Percentiles rank a stretch among this genome's conserved stretches.
These are phyloP conservation scores for Syngnathoides biaculeatus DNA, from an alignment of 2,113 vertebrate genomes.

Conservation along the genomic window DNA sequence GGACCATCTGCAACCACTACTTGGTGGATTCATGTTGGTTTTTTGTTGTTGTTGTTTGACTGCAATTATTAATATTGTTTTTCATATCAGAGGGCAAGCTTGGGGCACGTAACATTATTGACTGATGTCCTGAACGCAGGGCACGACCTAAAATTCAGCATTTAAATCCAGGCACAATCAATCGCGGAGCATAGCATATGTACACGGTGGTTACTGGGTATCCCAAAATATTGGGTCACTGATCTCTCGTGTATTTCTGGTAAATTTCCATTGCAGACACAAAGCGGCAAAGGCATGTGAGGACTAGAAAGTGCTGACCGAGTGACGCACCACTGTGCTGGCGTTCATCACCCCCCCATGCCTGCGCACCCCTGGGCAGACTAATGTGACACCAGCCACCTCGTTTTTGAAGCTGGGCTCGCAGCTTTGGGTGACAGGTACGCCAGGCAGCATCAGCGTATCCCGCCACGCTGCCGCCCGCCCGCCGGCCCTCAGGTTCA, in stretches of 20 bases:
- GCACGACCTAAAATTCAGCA: not conserved
- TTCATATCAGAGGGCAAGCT: constrained; percentile 20
- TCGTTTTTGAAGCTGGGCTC: constrained; percentile 54
- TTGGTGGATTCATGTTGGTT: constrained; percentile 36
- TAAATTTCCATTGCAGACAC: not conserved
- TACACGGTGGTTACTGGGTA: not conserved
- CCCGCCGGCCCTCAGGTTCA: constrained; percentile 52
- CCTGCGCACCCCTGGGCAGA: constrained; percentile 36
- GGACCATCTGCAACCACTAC: constrained; percentile 67
- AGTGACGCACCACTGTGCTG: constrained; percentile 31
- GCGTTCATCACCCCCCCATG: constrained; percentile 29
- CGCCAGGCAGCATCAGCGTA: constrained; percentile 63
- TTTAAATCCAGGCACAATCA: not conserved
- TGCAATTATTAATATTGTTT: constrained; percentile 66
- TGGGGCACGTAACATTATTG: not conserved
- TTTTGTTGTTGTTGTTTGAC: constrained; percentile 1
- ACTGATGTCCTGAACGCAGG: not conserved
- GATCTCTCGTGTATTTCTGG: not conserved
- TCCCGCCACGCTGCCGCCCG: constrained; percentile 36
- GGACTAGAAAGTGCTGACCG: constrained; percentile 50
- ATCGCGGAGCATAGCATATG: not conserved
- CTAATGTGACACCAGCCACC: constrained; percentile 66
- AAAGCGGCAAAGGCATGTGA: constrained; percentile 12
- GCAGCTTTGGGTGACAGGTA: constrained; percentile 69
- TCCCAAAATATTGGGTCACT: not conserved